Conservation (phyloP, 2,888 invertebrate species). For the Hypsopygia costalis region DNA sequence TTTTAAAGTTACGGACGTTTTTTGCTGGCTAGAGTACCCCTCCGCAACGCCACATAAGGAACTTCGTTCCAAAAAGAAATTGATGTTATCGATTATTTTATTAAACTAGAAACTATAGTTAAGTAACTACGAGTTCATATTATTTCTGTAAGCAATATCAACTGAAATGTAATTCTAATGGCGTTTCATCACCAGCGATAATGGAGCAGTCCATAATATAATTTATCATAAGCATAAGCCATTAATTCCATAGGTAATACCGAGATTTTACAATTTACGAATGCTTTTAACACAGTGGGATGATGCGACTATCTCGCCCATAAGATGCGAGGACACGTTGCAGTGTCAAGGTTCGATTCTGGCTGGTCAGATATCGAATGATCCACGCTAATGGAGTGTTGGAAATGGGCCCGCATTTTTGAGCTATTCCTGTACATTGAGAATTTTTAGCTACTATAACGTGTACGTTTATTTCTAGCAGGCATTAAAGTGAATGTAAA, state of each 20-base stretch:
- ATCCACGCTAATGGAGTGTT: conserved; percentile 68
- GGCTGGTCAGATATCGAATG: conserved; percentile 47
- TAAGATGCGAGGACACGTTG: conserved; percentile 46
- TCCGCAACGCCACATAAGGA: too few relatives aligned
- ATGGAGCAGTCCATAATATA: conserved; percentile 1
- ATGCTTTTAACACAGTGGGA: conserved; percentile 48
- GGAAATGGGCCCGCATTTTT: conserved; percentile 36
- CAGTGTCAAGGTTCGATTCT: conserved; percentile 50
- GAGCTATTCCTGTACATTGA: conserved; percentile 27
- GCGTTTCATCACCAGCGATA: not conserved
- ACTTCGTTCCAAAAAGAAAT: too few relatives aligned
- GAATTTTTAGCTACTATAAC: conserved; percentile 23
- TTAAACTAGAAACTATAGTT: too few relatives aligned
- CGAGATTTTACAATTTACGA: conserved; percentile 42
- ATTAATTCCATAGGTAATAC: conserved; percentile 18
- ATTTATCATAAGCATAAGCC: conserved; percentile 18
- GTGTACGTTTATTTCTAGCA: too few relatives aligned
- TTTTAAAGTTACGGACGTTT: too few relatives aligned
- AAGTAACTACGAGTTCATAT: too few relatives aligned
- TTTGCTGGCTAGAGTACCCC: too few relatives aligned
- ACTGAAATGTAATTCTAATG: too few relatives aligned
- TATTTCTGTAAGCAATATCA: too few relatives aligned
- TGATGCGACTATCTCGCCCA: conserved; percentile 51
- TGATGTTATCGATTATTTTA: too few relatives aligned
- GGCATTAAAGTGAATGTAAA: too few relatives aligned